phyloP scores from a whole-genome alignment of 2,888 invertebrate genomes.

The Drosophila recens region DNA sequence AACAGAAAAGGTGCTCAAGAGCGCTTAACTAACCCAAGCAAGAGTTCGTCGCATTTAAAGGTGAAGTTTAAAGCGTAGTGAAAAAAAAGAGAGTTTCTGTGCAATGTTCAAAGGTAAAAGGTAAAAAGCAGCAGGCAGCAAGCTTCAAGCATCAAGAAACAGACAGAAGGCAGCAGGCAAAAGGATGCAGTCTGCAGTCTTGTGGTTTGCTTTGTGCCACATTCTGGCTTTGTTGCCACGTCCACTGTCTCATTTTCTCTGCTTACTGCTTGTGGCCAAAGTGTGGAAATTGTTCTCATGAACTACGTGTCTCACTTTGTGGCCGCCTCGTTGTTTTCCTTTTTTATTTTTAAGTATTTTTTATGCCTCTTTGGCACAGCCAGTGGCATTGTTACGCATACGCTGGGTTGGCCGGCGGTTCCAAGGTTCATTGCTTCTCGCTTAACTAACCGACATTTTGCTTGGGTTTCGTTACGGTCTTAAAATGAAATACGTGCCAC shows the following conservation, averaged over 20 bases:
- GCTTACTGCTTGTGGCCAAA: conserved; percentile 25
- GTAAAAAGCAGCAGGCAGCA: neutral
- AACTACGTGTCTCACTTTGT: conserved; percentile 39
- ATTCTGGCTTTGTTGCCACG: conserved; percentile 45
- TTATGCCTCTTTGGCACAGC: conserved; percentile 1
- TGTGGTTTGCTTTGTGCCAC: conserved; percentile 57
- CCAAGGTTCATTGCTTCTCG: conserved; percentile 66
- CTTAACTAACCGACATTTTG: conserved; percentile 49
- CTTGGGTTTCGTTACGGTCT: conserved; percentile 21
- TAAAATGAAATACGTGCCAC: conserved; percentile 78
- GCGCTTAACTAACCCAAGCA: conserved; percentile 19
- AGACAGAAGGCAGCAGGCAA: no score
- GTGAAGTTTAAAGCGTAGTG: conserved; percentile 20
- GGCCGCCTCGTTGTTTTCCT: conserved; percentile 20
- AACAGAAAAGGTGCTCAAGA: conserved; percentile 34
- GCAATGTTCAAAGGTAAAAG: conserved; percentile 21
- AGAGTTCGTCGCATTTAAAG: conserved; percentile 30
- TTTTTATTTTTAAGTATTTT: conserved; percentile 6
- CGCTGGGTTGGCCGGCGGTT: conserved; percentile 37
- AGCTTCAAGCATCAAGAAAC: neutral
- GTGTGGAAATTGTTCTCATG: conserved; percentile 28
- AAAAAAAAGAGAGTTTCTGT: conserved; percentile 7
- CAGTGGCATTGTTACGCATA: conserved; percentile 59
- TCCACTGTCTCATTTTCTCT: conserved; percentile 19
- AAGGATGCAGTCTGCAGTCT: conserved; percentile 7